A percentile compares a stretch with the other conserved stretches of the same genome.
phyloP scores from a whole-genome alignment of 2,888 invertebrate genomes.

The Lapara coniferarum region DNA sequence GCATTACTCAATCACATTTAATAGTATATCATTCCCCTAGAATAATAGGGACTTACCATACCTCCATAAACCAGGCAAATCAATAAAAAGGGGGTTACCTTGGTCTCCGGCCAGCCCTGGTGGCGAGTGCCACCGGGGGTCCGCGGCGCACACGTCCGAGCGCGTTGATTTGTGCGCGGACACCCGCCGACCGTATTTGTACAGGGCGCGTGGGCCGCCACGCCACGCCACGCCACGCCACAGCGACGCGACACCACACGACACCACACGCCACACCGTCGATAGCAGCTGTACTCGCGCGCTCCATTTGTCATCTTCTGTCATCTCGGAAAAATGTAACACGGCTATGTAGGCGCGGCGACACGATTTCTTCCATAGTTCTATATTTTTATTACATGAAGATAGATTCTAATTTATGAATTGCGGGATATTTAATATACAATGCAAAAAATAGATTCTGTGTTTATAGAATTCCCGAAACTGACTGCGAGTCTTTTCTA shows the following conservation, averaged over 20 bases:
- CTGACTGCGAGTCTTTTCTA: no score
- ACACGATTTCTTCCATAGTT: conserved; percentile 1
- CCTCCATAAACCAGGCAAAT: not conserved
- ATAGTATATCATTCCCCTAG: no score
- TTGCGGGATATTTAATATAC: not conserved
- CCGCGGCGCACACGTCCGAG: conserved; percentile 58
- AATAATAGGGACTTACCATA: not conserved
- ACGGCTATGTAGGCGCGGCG: conserved; percentile 19
- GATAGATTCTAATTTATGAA: conserved; percentile 1
- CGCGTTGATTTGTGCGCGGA: conserved; percentile 80
- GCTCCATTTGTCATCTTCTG: conserved; percentile 27
- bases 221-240: conserved; percentile 43
- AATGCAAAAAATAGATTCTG: not conserved
- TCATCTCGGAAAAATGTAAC: conserved; percentile 23
- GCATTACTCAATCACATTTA: no score
- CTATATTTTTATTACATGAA: conserved; percentile 15
- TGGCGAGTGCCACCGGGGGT: conserved; percentile 59
- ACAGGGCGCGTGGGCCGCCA: conserved; percentile 59
- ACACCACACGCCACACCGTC: conserved; percentile 30
- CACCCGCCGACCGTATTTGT: conserved; percentile 79
- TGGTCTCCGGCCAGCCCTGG: conserved; percentile 56
- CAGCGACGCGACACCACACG: conserved; percentile 35
- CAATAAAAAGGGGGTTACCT: not conserved
- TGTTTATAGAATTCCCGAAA: not conserved
- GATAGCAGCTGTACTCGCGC: conserved; percentile 28